Evolutionary conservation across 2,113 vertebrate genomes (phyloP).

Genomic region (Piliocolobus tephrosceles): DNA sequence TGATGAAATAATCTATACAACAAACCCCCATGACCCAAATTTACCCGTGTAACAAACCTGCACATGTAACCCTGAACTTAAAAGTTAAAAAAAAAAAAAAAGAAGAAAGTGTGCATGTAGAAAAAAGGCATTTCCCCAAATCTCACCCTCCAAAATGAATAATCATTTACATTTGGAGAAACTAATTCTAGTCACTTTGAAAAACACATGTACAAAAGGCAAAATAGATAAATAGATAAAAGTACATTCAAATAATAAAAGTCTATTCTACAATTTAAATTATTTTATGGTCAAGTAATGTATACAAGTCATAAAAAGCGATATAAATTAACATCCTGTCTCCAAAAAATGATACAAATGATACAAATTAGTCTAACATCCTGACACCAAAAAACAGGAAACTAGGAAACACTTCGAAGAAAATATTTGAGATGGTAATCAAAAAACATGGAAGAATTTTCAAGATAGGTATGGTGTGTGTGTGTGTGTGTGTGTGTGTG

Average conservation of each 20-base stretch:
- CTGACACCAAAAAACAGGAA: background rate
- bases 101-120: background rate
- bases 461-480: background rate
- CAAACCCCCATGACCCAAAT: no score
- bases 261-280: background rate
- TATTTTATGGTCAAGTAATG: background rate
- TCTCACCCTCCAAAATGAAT: background rate
- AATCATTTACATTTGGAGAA: background rate
- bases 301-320: background rate
- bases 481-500: background rate
- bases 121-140: background rate
- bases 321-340: background rate
- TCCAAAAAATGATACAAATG: background rate
- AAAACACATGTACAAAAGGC: background rate
- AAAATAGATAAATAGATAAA: background rate
- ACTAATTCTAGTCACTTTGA: background rate
- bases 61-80: no score
- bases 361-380: background rate
- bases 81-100: no score
- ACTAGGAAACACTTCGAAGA: background rate
- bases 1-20: no score
- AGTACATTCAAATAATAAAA: background rate
- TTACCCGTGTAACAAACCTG: no score
- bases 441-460: constrained; percentile 4
- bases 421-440: background rate